phyloP scores from a whole-genome alignment of 2,113 vertebrate genomes.

The Phaetusa simplex region DNA sequence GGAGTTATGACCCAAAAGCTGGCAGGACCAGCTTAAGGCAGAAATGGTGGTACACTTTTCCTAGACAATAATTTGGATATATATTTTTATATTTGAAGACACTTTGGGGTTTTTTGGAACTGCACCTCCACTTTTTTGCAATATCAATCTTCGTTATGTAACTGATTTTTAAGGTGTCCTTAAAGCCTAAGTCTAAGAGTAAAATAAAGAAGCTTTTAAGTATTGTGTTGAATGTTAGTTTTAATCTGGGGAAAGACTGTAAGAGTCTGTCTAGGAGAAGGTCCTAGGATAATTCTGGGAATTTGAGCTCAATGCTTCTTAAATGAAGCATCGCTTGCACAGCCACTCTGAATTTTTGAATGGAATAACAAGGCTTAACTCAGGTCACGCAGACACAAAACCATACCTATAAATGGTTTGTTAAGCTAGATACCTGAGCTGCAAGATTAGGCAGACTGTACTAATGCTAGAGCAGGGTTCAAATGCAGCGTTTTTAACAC shows the following conservation, averaged over 20 bases:
- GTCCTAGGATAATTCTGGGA: neutral
- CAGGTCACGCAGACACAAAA: neutral
- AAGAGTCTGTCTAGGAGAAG: neutral
- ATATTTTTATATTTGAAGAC: constrained; percentile 58
- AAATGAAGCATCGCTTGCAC: neutral
- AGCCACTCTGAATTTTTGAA: neutral
- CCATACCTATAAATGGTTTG: neutral
- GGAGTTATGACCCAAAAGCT: constrained; percentile 47
- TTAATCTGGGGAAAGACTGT: neutral
- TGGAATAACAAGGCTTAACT: neutral
- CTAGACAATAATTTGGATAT: constrained; percentile 11
- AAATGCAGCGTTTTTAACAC: neutral
- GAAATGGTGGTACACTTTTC: constrained; percentile 4
- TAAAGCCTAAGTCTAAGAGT: neutral
- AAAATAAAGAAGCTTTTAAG: constrained; percentile 61
- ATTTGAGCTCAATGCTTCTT: neutral
- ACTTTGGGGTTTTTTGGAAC: neutral
- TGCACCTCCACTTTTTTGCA: neutral
- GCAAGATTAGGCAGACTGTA: neutral
- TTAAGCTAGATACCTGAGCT: neutral
- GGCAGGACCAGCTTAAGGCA: constrained; percentile 53
- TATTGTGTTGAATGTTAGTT: neutral
- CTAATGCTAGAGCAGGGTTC: neutral
- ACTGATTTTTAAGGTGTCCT: constrained; percentile 33
- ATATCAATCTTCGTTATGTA: neutral